A percentile compares a stretch with the other conserved stretches of the same genome.
phyloP scores from a whole-genome alignment of 2,888 invertebrate species.

The Unio delphinus region DNA sequence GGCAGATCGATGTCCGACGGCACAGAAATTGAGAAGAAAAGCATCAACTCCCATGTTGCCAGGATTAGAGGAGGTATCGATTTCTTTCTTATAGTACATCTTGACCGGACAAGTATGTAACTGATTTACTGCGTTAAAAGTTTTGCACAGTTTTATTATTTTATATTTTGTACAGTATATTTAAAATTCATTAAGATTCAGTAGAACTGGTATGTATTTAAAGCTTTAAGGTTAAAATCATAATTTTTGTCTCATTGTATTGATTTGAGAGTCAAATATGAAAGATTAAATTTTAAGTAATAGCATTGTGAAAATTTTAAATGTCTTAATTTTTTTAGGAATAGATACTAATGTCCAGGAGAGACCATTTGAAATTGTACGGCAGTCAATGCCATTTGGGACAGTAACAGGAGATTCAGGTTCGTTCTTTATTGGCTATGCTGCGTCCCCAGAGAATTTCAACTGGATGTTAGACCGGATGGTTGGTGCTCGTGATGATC shows the following conservation, averaged over 20 bases:
- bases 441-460: conserved; percentile 63
- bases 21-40: conserved; percentile 63
- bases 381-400: conserved; percentile 71
- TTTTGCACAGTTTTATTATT: too few relatives aligned
- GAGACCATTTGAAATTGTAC: conserved; percentile 68
- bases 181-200: too few relatives aligned
- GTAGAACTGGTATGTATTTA: too few relatives aligned
- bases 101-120: background rate
- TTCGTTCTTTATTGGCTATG: conserved; percentile 70
- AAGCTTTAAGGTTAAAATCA: too few relatives aligned
- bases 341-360: conserved; percentile 59
- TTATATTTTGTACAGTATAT: too few relatives aligned
- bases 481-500: conserved; percentile 68
- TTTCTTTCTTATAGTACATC: background rate
- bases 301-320: background rate
- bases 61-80: conserved; percentile 69
- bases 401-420: conserved; percentile 62
- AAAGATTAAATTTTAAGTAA: background rate
- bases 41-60: conserved; percentile 69
- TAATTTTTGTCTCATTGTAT: too few relatives aligned
- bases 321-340: conserved; percentile 10
- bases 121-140: too few relatives aligned
- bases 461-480: conserved; percentile 71
- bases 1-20: conserved; percentile 65
- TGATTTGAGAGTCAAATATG: too few relatives aligned